Evolutionary conservation across 2,113 vertebrate genomes (phyloP), one percentile per base, ranked within the genome.

Genomic region (Pleuronectes platessa): DNA sequence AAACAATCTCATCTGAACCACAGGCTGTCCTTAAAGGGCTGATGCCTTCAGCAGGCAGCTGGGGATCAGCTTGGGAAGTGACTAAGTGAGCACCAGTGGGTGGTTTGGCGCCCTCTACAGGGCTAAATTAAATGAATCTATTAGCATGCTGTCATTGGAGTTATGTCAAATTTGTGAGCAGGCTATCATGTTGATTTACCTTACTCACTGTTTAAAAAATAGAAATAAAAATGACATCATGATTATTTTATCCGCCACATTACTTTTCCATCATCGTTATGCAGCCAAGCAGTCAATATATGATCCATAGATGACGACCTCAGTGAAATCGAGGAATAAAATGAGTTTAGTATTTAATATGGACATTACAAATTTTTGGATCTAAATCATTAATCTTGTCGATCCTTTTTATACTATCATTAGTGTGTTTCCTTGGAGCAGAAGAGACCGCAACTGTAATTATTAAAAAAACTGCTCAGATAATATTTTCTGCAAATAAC

Each of bases 51-150:
- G 9, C 31, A 40, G 13, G 58, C 37, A 27, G 51, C 45, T 65
- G 66, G 13, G 24, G 12, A 42, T 31, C 31, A 55, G 13, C 20
- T 45, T 56, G 2, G 5, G 58, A 55, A 53, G 67, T 42, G n/a
- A 61, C 47, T 74, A 31, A 49, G 49, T 55, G 45, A 66, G 55
- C 74, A 24, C 12, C 77, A 72, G 1, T 40, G 76, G 56, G 70
- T 61, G 61, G 5, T 74, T 31, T 86, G 85, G 86, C 83, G 72
- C 90, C 88, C 84, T 88, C 90, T 87, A 73, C 71, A 82, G 91
- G 78, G 24, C 35, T 11, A 5, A 6, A 45, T 31, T 49, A 27
- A 68, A 67, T 23, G 0, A 35, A 68, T 58, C 17, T 24, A 53
- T 61, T 60, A 73, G 24, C 62, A 53, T 65, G 13, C 56, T 70